Base-by-base conservation (phyloP, 2,888 invertebrate species). In the Drosophila limbata region DNA sequence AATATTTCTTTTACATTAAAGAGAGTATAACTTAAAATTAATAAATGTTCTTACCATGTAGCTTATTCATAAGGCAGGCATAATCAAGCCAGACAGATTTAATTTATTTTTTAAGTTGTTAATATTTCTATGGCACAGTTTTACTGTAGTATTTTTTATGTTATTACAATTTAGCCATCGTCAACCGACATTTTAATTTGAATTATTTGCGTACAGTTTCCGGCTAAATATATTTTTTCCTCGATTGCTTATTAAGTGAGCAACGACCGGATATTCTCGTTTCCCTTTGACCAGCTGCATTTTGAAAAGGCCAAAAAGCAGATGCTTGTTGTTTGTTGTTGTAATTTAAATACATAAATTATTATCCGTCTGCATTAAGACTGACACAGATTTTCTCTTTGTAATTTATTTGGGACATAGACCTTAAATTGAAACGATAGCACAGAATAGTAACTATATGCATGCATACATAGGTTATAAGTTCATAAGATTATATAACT, bases 181-280 rank as follows among this genome's bases (percentile, higher is more conserved):
- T 31, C 70, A 77, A 67, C 64, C 69, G 51, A 60, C 61, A 71
- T 76, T 81, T 81, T 79, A 66, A 81, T 79, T 79, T 76, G 65
- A 73, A 73, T 78, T 73, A 76, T 67, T 81, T 78, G 66, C 61
- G 52, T 67, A 52, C 65, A 70, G 68, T 67, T 62, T 71, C 71
- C 63, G 65, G 60, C 51, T 64, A 48, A 61, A 63, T 25, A 4
- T 19, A 19, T 64, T 25, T 55, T 21, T 61, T 52, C 28, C 13
- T 42, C 4, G 6, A 17, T 19, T 19, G 2, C 13, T 50, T 53
- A 73, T 78, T 73, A 60, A 35, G 65, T 64, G 63, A 56, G 66
- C 73, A 59, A 44, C 48, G 56, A 70, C 60, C 79, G 79, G 70
- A 79, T 79, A 79, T 73, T 59, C 50, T 68, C 60, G 66, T 73